Percentiles rank a stretch among this genome's conserved stretches.
Evolutionary conservation across 2,888 invertebrate species (phyloP).

Genomic region (Allacma fusca): DNA sequence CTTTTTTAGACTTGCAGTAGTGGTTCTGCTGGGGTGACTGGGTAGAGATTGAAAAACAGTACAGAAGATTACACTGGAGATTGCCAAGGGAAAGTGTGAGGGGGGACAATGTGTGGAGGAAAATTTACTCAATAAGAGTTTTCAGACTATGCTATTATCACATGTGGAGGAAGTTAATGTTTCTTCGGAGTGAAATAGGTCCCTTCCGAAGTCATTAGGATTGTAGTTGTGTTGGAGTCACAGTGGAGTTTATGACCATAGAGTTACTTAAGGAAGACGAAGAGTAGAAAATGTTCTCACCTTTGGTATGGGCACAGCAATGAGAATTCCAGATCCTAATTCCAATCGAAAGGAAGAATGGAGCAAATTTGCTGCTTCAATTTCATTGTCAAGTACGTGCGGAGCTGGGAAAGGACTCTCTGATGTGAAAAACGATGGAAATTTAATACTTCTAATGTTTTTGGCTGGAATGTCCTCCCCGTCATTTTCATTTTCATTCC

Average conservation of each 20-base stretch:
- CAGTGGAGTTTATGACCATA: not conserved
- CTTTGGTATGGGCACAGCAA: constrained; percentile 90
- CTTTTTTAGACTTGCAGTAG: too few relatives aligned
- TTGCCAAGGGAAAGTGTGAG: too few relatives aligned
- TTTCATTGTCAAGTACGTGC: constrained; percentile 71
- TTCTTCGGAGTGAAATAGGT: not conserved
- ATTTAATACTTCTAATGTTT: constrained; percentile 66
- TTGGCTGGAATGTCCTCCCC: constrained; percentile 28
- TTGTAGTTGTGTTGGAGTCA: not conserved
- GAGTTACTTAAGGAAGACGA: not conserved
- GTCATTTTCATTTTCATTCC: constrained; percentile 8
- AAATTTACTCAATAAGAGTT: too few relatives aligned
- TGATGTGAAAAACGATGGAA: constrained; percentile 93
- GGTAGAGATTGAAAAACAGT: too few relatives aligned
- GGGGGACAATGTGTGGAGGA: too few relatives aligned
- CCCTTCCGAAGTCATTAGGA: not conserved
- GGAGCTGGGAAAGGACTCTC: constrained; percentile 78
- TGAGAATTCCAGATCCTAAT: constrained; percentile 77
- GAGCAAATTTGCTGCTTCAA: constrained; percentile 79
- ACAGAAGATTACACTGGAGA: too few relatives aligned
- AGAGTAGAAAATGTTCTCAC: constrained; percentile 63
- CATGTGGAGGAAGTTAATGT: too few relatives aligned
- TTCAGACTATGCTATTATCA: too few relatives aligned
- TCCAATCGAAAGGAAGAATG: constrained; percentile 68
- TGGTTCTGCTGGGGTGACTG: too few relatives aligned